phyloP scores from a whole-genome alignment of 92 coral and sea anemone species.

The Zoanthus sociatus region DNA sequence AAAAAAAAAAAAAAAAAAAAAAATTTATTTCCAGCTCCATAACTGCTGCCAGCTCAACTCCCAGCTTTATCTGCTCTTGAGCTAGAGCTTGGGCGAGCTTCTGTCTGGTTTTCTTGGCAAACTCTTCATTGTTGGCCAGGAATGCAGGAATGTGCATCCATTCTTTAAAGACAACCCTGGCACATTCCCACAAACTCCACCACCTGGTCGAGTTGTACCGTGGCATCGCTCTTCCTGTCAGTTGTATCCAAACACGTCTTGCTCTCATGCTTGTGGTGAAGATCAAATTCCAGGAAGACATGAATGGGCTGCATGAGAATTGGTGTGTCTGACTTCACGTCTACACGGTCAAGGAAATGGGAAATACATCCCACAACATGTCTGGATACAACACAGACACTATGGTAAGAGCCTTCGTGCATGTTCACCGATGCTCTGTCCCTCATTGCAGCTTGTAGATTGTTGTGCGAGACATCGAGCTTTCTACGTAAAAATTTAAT shows the following conservation, averaged over 20 bases:
- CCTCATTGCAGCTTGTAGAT: conserved; percentile 52
- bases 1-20: too few relatives aligned
- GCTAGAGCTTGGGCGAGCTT: not conserved
- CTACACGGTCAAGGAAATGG: conserved; percentile 41
- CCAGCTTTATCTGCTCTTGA: not conserved
- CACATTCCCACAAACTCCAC: not conserved
- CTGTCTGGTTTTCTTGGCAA: not conserved
- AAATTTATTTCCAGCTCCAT: conserved; percentile 41
- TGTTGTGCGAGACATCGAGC: conserved; percentile 48
- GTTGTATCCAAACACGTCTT: too few relatives aligned
- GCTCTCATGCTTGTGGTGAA: conserved; percentile 30
- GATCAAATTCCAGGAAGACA: conserved; percentile 30
- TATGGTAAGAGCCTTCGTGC: conserved; percentile 43
- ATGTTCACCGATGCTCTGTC: conserved; percentile 55
- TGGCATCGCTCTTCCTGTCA: not conserved
- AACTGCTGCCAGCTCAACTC: conserved; percentile 28
- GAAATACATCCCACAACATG: not conserved
- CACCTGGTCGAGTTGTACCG: conserved; percentile 20
- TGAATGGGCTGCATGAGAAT: conserved; percentile 21
- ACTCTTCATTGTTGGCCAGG: conserved; percentile 4
- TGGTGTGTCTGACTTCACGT: conserved; percentile 29
- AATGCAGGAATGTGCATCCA: not conserved
- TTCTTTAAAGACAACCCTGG: not conserved
- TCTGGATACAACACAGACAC: conserved; percentile 55
- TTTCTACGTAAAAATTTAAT: conserved; percentile 48